Base-by-base conservation (phyloP, 2,888 invertebrate species). In the Drosophila anomalipes region DNA sequence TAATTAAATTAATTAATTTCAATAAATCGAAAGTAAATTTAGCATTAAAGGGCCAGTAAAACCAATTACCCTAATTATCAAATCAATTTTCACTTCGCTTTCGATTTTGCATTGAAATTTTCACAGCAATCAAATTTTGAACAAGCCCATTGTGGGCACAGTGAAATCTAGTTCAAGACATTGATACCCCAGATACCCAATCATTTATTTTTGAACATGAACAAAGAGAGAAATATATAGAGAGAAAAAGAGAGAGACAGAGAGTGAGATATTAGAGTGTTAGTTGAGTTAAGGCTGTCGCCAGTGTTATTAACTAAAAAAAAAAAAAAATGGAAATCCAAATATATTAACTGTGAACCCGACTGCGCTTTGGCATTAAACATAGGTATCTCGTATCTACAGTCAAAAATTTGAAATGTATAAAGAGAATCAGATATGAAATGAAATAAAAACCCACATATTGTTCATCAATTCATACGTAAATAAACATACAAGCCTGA, bases 391-490 rank as follows among this genome's bases (percentile, higher is more conserved):
- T 39, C 28, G 32, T 37, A 54, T 49, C 32, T 56, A 30, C 39
- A 51, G n/a, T 22, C 19, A 47, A 63, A 14, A 61, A 56, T 47
- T 51, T 44, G 65, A 69, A 66, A 57, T 70, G 57, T 67, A 70
- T 61, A 58, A 70, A 60, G 30, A 53, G 26, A 58, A 64, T 16
- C 56, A 37, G n/a, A 57, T 28, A 30, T 52, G 44, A 64, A 54
- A 54, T 37, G 9, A 54, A 70, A 74, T 39, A n/a, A 28, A 39
- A 47, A 47, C 53, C 52, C 58, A 71, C 28, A 83, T 56, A 74
- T 58, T 82, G 73, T 68, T 82, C 83, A 75, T 70, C 69, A 64
- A 89, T 74, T 70, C 84, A 81, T 88, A 83, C 77, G 83, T 88
- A 88, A 90, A 70, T 62, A 74, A 72, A 74, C 73, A 89, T 74